These are phyloP conservation scores for Corbicula japonica DNA, from an alignment of 2,888 invertebrate species.

Conservation along the genomic window DNA sequence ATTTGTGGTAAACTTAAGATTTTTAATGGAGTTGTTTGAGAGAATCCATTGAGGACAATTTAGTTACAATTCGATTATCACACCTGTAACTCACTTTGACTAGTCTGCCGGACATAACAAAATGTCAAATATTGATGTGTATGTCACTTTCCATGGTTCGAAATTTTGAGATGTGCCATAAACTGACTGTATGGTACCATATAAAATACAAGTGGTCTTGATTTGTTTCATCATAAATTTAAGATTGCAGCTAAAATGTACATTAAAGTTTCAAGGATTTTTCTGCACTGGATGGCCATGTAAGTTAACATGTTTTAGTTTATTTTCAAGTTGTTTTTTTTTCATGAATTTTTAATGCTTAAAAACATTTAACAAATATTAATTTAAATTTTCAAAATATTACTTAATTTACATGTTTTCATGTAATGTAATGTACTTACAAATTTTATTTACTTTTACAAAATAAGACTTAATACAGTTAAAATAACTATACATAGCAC, in stretches of 20 bases:
- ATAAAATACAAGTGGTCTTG: conserved; percentile 22
- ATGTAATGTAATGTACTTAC: no score
- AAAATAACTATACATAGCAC: no score
- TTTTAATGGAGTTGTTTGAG: conserved; percentile 33
- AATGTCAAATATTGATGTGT: conserved; percentile 44
- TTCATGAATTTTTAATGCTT: not conserved
- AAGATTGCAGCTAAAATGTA: no score
- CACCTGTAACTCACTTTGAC: conserved; percentile 9
- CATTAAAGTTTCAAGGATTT: no score
- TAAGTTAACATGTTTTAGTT: no score
- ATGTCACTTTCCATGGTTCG: conserved; percentile 26
- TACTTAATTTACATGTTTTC: no score
- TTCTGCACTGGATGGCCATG: no score
- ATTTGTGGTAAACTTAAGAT: conserved; percentile 33
- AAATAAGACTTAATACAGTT: no score
- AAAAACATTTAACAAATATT: not conserved
- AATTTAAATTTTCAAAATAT: no score
- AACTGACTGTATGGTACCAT: conserved; percentile 34
- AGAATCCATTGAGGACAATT: conserved; percentile 11
- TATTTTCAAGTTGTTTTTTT: no score
- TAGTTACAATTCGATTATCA: conserved; percentile 18
- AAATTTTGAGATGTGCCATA: conserved; percentile 43
- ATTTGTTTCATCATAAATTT: no score
- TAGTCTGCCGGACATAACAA: conserved; percentile 24
- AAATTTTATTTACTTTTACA: no score